Evolutionary conservation across 2,113 vertebrate species (phyloP).

Genomic region (Seriola quinqueradiata): DNA sequence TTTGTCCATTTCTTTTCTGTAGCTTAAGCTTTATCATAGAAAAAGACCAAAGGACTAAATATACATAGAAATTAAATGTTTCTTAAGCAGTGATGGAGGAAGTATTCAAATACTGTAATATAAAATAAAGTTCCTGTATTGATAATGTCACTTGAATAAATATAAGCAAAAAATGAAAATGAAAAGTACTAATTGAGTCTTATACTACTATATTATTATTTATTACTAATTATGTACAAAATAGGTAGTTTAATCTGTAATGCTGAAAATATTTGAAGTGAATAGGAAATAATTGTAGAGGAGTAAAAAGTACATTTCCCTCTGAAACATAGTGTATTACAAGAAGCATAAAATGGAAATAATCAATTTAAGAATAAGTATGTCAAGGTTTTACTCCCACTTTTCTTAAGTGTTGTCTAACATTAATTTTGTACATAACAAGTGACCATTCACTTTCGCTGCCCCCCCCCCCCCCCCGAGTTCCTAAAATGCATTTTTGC

Average conservation of each 20-base stretch:
- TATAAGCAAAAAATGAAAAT: not conserved
- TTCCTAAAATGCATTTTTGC: conserved; percentile 16
- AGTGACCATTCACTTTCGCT: not conserved
- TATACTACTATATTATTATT: no score
- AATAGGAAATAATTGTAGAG: not conserved
- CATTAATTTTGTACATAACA: not conserved
- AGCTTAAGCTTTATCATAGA: not conserved
- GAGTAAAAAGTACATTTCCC: not conserved
- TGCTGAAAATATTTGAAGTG: not conserved
- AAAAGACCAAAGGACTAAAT: not conserved
- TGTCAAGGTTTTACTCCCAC: no score
- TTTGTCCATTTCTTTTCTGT: not conserved
- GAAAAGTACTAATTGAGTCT: no score
- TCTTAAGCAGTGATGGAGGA: no score
- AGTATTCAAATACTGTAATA: no score
- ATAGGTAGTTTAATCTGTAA: not conserved
- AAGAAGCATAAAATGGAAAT: not conserved
- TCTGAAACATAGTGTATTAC: not conserved
- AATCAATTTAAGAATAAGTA: not conserved
- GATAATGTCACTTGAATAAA: not conserved
- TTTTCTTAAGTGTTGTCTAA: not conserved
- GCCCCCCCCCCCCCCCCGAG: not conserved
- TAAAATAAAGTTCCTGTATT: not conserved
- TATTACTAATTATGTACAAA: no score
- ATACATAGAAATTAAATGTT: not conserved